phyloP scores from a whole-genome alignment of 2,888 invertebrate genomes.

The Caenorhabditis zanzibari region DNA sequence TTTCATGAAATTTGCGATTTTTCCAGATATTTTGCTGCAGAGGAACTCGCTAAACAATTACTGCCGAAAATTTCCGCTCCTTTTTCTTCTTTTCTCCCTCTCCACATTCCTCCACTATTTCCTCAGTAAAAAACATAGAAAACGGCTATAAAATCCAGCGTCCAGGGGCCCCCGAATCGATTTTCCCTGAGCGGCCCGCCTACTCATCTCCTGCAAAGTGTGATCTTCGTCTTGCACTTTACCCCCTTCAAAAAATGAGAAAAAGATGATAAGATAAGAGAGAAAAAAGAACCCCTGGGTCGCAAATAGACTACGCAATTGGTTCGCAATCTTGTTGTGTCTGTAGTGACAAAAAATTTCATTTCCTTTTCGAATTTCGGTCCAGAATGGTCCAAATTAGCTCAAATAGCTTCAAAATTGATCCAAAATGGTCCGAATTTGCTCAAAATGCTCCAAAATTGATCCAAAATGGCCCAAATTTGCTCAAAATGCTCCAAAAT shows the following conservation, averaged over 20 bases:
- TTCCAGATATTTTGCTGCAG: too few species aligned
- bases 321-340: background rate
- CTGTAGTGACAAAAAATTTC: background rate
- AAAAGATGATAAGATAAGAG: background rate
- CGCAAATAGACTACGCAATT: constrained; percentile 9
- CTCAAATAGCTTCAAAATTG: too few species aligned
- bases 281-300: background rate
- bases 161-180: too few species aligned
- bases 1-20: too few species aligned
- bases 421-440: too few species aligned
- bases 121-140: background rate
- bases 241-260: constrained; percentile 9
- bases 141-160: too few species aligned
- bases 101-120: background rate
- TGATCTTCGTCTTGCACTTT: constrained; percentile 22
- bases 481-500: too few species aligned
- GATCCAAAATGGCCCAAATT: too few species aligned
- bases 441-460: too few species aligned
- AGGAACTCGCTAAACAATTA: too few species aligned
- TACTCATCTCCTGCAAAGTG: background rate
- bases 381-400: too few species aligned
- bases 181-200: background rate
- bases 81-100: background rate
- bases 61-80: too few species aligned
- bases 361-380: background rate